Conservation (phyloP, 2,888 invertebrate species). For the Gymnoscelis rufifasciata region DNA sequence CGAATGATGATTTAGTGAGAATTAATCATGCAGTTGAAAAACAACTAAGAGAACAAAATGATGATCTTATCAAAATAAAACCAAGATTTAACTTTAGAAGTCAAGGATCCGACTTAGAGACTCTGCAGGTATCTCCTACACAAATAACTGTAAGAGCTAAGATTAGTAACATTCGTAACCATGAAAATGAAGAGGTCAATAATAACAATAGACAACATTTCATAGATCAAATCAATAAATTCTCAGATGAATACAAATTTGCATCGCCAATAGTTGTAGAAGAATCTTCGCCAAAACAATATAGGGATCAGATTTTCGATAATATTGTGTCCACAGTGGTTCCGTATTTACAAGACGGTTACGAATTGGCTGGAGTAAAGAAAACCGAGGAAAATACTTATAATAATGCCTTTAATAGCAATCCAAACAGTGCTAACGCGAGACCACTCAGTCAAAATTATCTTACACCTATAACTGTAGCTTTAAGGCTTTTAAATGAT, state of each 20-base stretch:
- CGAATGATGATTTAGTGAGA: slow-evolving; percentile 81
- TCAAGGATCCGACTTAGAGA: slow-evolving; percentile 34
- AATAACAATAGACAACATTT: slow-evolving; percentile 23
- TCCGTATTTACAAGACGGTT: slow-evolving; percentile 64
- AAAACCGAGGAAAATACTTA: slow-evolving; percentile 44
- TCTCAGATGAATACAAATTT: slow-evolving; percentile 52
- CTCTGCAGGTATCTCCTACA: slow-evolving; percentile 38
- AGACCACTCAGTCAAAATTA: slow-evolving; percentile 77
- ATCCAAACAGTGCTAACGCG: slow-evolving; percentile 74
- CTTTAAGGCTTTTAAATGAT: slow-evolving; percentile 71
- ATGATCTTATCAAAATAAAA: slow-evolving; percentile 58
- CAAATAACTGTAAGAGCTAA: slow-evolving; percentile 59
- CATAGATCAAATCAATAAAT: slow-evolving; percentile 36
- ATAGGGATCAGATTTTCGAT: slow-evolving; percentile 57
- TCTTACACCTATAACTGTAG: slow-evolving; percentile 80
- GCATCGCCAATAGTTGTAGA: slow-evolving; percentile 72
- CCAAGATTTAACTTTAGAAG: slow-evolving; percentile 38
- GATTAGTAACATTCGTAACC: slow-evolving; percentile 52
- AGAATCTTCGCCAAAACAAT: slow-evolving; percentile 46
- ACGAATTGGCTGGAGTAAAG: slow-evolving; percentile 64
- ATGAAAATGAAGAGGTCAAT: slow-evolving; percentile 41
- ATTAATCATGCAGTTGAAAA: slow-evolving; percentile 78
- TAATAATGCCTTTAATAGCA: slow-evolving; percentile 32
- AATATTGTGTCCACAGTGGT: slow-evolving; percentile 68
- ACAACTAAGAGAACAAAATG: slow-evolving; percentile 43